A percentile compares a stretch with the other conserved stretches of the same genome.
Conservation (phyloP, 2,113 vertebrate genomes). For the Mus pahari region DNA sequence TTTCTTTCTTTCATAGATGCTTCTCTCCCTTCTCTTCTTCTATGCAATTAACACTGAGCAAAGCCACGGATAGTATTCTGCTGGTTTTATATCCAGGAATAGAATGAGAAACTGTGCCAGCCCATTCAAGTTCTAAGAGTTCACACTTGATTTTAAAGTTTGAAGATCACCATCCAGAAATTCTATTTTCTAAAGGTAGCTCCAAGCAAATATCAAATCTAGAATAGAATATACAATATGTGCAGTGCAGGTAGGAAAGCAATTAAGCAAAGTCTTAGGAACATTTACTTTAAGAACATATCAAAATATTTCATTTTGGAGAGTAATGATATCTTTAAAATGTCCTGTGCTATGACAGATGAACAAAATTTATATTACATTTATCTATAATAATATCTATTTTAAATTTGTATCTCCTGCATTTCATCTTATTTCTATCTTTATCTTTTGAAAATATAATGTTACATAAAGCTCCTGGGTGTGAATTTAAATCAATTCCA, state of each 20-base stretch:
- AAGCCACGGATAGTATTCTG: neutral
- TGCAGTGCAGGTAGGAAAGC: neutral
- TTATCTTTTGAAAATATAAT: constrained; percentile 14
- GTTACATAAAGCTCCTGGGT: neutral
- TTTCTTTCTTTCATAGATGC: neutral
- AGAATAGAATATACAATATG: neutral
- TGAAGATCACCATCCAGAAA: constrained; percentile 15
- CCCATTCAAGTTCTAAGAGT: constrained; percentile 50
- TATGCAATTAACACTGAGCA: constrained; percentile 62
- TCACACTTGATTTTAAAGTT: constrained; percentile 46
- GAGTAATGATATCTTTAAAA: constrained; percentile 20
- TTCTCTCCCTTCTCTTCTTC: neutral
- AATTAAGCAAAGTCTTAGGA: constrained; percentile 24
- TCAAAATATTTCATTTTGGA: constrained; percentile 35
- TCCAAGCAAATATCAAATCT: constrained; percentile 35
- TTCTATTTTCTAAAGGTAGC: constrained; percentile 50
- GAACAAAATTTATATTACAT: neutral
- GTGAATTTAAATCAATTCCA: constrained; percentile 27
- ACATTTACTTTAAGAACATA: constrained; percentile 43
- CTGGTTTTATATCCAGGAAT: constrained; percentile 29
- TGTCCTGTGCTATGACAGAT: constrained; percentile 9
- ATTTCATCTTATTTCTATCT: constrained; percentile 21
- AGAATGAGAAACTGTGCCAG: constrained; percentile 52
- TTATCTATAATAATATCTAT: constrained; percentile 16
- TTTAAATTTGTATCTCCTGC: neutral